A percentile compares a stretch with the other conserved stretches of the same genome.
Conservation (phyloP, 2,888 invertebrate species). For the Drepana falcataria region DNA sequence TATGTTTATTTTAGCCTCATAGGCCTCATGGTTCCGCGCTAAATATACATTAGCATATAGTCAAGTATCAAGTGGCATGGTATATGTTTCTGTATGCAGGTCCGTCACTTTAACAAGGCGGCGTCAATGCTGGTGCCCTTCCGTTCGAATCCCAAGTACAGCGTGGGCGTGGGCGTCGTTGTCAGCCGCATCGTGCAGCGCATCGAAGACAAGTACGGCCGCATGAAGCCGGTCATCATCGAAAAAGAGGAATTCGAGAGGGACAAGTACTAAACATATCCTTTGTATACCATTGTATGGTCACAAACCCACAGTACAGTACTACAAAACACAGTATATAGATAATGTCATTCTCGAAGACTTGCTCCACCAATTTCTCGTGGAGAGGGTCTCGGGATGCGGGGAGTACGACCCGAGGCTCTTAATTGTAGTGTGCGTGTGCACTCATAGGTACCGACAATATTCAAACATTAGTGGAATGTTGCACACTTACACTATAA, state of each 20-base stretch:
- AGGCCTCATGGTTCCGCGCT: too few species aligned
- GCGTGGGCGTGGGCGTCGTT: constrained; percentile 71
- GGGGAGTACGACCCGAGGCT: too few species aligned
- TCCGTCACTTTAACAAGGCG: constrained; percentile 80
- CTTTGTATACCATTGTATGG: too few species aligned
- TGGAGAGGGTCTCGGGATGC: too few species aligned
- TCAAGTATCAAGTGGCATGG: neutral
- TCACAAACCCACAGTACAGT: neutral
- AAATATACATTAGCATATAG: too few species aligned
- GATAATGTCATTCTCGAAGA: too few species aligned
- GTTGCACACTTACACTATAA: too few species aligned
- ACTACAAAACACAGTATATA: neutral
- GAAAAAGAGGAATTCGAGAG: constrained; percentile 84
- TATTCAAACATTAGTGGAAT: too few species aligned
- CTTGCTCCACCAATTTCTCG: too few species aligned
- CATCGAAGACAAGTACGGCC: constrained; percentile 86
- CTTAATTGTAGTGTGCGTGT: too few species aligned
- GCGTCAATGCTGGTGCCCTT: constrained; percentile 79
- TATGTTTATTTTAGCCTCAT: too few species aligned
- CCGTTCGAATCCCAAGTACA: constrained; percentile 79
- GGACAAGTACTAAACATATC: constrained; percentile 61
- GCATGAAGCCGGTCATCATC: constrained; percentile 82
- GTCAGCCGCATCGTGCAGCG: constrained; percentile 78
- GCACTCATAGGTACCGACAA: too few species aligned
- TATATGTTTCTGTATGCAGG: constrained; percentile 42